A percentile compares a stretch with the other conserved stretches of the same genome.
phyloP scores from a whole-genome alignment of 1,140 invertebrate species.

The Cyclargus thomasi region DNA sequence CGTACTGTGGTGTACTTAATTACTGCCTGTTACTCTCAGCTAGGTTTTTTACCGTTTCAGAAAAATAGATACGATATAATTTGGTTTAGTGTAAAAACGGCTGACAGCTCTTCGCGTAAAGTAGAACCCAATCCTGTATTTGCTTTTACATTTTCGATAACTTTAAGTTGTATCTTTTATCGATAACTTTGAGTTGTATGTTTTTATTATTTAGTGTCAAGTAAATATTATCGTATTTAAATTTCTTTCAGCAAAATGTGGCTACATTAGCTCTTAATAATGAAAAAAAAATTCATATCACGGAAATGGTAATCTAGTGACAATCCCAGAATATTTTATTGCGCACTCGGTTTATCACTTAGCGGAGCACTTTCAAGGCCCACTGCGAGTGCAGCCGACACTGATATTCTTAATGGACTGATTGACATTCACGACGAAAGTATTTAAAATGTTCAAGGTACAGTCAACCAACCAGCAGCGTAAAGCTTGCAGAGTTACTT shows the following conservation, averaged over 20 bases:
- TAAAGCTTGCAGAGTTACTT: not conserved
- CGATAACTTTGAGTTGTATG: too few species aligned
- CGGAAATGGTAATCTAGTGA: not conserved
- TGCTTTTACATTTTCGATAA: too few species aligned
- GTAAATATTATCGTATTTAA: too few species aligned
- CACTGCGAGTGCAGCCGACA: not conserved
- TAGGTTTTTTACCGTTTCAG: not conserved
- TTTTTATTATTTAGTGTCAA: too few species aligned
- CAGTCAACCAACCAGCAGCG: too few species aligned
- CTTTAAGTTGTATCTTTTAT: too few species aligned
- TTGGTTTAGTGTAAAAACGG: too few species aligned
- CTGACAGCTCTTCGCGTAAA: too few species aligned
- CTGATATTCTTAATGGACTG: not conserved
- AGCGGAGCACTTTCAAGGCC: conserved; percentile 1
- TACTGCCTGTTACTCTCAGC: not conserved
- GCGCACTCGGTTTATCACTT: conserved; percentile 1
- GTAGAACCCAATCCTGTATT: too few species aligned
- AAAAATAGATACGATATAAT: too few species aligned
- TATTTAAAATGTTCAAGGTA: not conserved
- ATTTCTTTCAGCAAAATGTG: not conserved
- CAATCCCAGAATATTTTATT: not conserved
- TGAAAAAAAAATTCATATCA: not conserved
- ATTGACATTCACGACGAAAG: conserved; percentile 3
- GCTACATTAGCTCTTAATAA: not conserved
- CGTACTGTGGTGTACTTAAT: conserved; percentile 2